A percentile compares a stretch with the other conserved stretches of the same genome.
phyloP scores from a whole-genome alignment of 2,113 vertebrate genomes.

The Tenrec ecaudatus region DNA sequence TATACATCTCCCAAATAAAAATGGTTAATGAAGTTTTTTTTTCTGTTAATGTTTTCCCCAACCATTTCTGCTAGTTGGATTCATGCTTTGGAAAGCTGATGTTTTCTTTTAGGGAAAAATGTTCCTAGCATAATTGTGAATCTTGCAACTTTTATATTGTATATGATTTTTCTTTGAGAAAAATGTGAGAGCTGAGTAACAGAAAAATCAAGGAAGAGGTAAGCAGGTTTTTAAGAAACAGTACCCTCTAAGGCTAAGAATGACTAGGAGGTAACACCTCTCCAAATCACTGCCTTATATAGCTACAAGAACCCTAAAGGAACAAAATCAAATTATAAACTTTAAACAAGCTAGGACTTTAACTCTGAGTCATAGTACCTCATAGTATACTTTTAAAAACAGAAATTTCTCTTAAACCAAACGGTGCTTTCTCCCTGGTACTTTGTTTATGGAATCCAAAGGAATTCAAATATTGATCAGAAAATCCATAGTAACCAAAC shows the following conservation, averaged over 20 bases:
- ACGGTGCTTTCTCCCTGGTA: background rate
- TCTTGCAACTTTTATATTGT: background rate
- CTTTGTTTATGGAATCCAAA: slow-evolving; percentile 1
- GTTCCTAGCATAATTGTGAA: background rate
- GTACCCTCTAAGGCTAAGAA: slow-evolving; percentile 7
- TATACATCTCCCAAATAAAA: background rate
- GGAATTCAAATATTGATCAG: background rate
- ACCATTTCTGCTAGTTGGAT: background rate
- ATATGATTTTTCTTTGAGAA: background rate
- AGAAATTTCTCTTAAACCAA: background rate
- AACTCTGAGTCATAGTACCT: background rate
- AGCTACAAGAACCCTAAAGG: background rate
- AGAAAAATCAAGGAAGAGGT: background rate
- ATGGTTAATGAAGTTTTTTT: background rate
- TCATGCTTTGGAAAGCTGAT: background rate
- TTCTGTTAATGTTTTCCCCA: too few relatives aligned
- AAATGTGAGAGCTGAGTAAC: background rate
- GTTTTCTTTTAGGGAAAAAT: background rate
- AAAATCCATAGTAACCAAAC: background rate
- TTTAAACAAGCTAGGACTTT: background rate
- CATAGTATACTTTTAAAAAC: background rate
- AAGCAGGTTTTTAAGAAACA: slow-evolving; percentile 6
- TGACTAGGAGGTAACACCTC: background rate
- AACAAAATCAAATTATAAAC: background rate
- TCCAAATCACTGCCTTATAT: slow-evolving; percentile 1